phyloP scores from a whole-genome alignment of 92 coral and sea anemone genomes.

The Bergia sp. region DNA sequence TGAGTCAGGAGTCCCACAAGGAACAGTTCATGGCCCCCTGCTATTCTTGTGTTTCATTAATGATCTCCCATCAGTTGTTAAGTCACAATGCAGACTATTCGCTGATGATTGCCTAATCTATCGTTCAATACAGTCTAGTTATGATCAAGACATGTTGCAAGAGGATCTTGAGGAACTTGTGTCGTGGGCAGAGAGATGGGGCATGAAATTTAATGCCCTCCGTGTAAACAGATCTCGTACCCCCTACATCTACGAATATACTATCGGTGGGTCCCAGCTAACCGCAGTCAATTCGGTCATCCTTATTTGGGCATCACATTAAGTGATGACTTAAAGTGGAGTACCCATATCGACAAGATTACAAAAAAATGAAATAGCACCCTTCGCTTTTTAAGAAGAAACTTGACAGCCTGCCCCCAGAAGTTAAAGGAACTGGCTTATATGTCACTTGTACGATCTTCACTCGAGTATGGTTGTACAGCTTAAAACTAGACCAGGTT shows the following conservation, averaged over 20 bases:
- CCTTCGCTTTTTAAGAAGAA: neutral
- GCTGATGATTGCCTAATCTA: neutral
- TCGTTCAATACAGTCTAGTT: neutral
- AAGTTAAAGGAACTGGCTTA: neutral
- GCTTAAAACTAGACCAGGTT: no score
- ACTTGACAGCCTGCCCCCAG: neutral
- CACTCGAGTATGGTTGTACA: neutral
- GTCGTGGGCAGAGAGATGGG: neutral
- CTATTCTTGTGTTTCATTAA: neutral
- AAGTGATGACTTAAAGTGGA: neutral
- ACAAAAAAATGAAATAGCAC: neutral
- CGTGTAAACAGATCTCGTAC: neutral
- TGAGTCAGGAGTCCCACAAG: neutral
- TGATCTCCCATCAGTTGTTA: neutral
- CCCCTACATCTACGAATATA: neutral
- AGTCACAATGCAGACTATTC: neutral
- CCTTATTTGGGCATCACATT: neutral
- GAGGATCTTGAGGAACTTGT: slow-evolving; percentile 9
- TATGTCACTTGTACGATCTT: neutral
- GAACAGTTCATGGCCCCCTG: neutral
- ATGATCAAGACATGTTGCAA: neutral
- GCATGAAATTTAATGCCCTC: neutral
- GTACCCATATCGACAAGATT: neutral
- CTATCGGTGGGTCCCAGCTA: neutral
- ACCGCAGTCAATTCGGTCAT: neutral